phyloP scores from a whole-genome alignment of 2,888 invertebrate genomes.

The Amiota minor region DNA sequence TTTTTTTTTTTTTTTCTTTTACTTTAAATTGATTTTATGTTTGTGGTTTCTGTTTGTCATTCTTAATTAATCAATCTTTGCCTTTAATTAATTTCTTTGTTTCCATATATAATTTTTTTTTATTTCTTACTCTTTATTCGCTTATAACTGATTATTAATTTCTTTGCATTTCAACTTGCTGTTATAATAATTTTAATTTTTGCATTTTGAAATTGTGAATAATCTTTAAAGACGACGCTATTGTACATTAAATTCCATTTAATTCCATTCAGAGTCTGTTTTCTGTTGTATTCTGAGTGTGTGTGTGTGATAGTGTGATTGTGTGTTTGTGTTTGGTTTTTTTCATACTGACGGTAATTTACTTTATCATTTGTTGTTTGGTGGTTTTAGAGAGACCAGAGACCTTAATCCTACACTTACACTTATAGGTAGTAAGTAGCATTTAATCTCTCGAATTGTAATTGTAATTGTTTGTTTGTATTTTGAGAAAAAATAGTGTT shows the following conservation, averaged over 20 bases:
- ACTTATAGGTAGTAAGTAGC: no score
- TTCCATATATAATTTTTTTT: not conserved
- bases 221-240: slow-evolving; percentile 61
- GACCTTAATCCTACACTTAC: no score
- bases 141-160: not conserved
- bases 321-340: slow-evolving; percentile 10
- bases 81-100: slow-evolving; percentile 17
- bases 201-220: slow-evolving; percentile 45
- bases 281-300: slow-evolving; percentile 1
- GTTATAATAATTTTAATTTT: slow-evolving; percentile 9
- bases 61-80: slow-evolving; percentile 20
- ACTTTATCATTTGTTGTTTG: slow-evolving; percentile 38
- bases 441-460: slow-evolving; percentile 47
- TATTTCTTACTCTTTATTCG: not conserved
- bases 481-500: slow-evolving; percentile 42
- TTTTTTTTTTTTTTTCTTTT: slow-evolving; percentile 1
- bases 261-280: slow-evolving; percentile 65
- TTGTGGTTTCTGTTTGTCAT: not conserved
- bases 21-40: not conserved
- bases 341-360: slow-evolving; percentile 54
- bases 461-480: no score
- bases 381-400: slow-evolving; percentile 44
- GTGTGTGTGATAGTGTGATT: not conserved
- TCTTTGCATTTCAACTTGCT: not conserved
- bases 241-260: slow-evolving; percentile 66